Conservation (phyloP, 2,888 invertebrate genomes). For the Pinctada fucata region DNA sequence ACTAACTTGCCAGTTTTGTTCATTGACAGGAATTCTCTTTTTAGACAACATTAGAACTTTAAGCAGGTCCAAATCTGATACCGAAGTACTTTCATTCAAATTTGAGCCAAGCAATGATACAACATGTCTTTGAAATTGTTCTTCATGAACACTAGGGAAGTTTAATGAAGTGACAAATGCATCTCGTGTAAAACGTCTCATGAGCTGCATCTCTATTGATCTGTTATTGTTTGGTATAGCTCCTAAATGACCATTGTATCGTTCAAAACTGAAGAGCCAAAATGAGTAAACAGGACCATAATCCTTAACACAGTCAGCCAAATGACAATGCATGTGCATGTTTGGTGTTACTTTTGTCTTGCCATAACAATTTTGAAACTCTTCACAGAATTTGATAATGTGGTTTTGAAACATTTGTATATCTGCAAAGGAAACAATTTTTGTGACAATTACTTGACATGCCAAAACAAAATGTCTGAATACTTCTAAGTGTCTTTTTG, state of each 20-base stretch:
- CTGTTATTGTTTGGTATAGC: conserved; percentile 23
- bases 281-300: conserved; percentile 36
- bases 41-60: conserved; percentile 13
- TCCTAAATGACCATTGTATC: conserved; percentile 36
- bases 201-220: conserved; percentile 30
- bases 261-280: conserved; percentile 39
- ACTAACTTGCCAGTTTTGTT: conserved; percentile 24
- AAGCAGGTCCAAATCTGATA: conserved; percentile 8
- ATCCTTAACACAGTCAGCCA: conserved; percentile 32
- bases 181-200: conserved; percentile 30
- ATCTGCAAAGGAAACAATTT: conserved; percentile 26
- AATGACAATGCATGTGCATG: conserved; percentile 41
- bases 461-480: conserved; percentile 32
- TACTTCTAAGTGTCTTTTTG: conserved; percentile 19
- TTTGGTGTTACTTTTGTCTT: conserved; percentile 26
- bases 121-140: conserved; percentile 13
- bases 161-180: conserved; percentile 12
- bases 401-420: conserved; percentile 9
- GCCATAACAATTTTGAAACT: conserved; percentile 27
- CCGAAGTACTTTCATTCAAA: background rate
- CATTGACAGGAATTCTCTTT: conserved; percentile 15
- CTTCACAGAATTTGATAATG: conserved; percentile 30
- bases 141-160: background rate
- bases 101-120: background rate
- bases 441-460: conserved; percentile 21